These are phyloP conservation scores for Entomobrya proxima DNA, from an alignment of 2,888 invertebrate genomes.

Conservation along the genomic window DNA sequence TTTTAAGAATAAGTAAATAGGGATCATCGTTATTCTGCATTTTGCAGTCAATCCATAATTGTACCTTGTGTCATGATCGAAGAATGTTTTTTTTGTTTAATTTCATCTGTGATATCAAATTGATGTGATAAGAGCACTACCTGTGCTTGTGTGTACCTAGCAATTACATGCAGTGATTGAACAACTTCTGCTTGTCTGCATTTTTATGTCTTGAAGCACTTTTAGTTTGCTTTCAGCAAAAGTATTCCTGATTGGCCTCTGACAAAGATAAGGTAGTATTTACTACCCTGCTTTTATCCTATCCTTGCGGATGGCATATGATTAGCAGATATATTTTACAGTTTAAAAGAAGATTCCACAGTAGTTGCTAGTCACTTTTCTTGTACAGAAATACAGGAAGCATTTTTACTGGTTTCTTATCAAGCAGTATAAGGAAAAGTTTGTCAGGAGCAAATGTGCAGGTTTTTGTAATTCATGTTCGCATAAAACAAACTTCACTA, in stretches of 20 bases:
- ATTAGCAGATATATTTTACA: background rate
- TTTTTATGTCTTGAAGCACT: background rate
- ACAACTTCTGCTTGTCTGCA: background rate
- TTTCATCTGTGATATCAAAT: background rate
- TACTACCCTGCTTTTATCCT: background rate
- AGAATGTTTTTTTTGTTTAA: constrained; percentile 2
- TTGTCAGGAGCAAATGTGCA: background rate
- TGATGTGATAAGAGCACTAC: too few relatives aligned
- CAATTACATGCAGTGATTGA: background rate
- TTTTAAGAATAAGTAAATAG: constrained; percentile 42
- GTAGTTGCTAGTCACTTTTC: too few relatives aligned
- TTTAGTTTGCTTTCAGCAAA: background rate
- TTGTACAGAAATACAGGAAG: constrained; percentile 1
- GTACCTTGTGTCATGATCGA: constrained; percentile 21
- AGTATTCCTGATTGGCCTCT: background rate
- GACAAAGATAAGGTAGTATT: background rate
- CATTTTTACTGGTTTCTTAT: constrained; percentile 10
- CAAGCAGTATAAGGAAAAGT: background rate
- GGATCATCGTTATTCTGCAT: constrained; percentile 18
- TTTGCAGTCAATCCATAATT: background rate
- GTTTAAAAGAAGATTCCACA: background rate
- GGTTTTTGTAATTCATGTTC: too few relatives aligned
- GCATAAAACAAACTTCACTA: too few relatives aligned
- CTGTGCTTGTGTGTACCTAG: background rate
- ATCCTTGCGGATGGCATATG: too few relatives aligned